phyloP scores from a whole-genome alignment of 2,113 vertebrate species.

The Notarius lentiginosus region DNA sequence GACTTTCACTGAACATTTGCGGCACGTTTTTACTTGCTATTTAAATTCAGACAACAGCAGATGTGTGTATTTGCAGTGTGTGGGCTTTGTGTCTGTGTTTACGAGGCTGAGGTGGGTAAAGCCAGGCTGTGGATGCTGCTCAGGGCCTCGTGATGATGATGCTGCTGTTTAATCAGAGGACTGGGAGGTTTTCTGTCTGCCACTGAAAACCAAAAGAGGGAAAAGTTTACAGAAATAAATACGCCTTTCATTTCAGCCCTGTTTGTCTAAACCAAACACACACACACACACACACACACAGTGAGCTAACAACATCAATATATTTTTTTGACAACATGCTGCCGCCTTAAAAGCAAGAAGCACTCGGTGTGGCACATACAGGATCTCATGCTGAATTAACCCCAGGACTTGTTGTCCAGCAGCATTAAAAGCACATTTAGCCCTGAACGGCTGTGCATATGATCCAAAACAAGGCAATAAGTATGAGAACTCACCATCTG shows the following conservation, averaged over 20 bases:
- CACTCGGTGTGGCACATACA: neutral
- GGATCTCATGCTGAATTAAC: neutral
- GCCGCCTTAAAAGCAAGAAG: neutral
- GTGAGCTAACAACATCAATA: neutral
- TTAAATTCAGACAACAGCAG: neutral
- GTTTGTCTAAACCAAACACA: neutral
- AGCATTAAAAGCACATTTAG: neutral
- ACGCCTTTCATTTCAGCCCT: neutral
- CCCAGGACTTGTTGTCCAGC: neutral
- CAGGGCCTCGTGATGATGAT: conserved; percentile 63
- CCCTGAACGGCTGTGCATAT: neutral
- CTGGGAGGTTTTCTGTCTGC: conserved; percentile 76
- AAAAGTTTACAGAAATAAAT: neutral
- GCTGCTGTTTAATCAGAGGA: conserved; percentile 70
- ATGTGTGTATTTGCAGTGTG: neutral
- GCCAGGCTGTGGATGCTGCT: conserved; percentile 73
- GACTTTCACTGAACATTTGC: too few species aligned
- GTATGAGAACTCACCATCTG: conserved; percentile 19
- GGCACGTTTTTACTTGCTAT: neutral
- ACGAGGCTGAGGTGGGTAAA: conserved; percentile 77
- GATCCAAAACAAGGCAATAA: neutral
- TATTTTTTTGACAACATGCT: neutral
- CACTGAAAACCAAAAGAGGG: conserved; percentile 52
- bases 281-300: neutral
- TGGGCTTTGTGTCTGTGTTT: conserved; percentile 50